A percentile compares a stretch with the other conserved stretches of the same genome.
These are phyloP conservation scores for Apantesis nais DNA, from an alignment of 2,888 invertebrate species.

Conservation along the genomic window DNA sequence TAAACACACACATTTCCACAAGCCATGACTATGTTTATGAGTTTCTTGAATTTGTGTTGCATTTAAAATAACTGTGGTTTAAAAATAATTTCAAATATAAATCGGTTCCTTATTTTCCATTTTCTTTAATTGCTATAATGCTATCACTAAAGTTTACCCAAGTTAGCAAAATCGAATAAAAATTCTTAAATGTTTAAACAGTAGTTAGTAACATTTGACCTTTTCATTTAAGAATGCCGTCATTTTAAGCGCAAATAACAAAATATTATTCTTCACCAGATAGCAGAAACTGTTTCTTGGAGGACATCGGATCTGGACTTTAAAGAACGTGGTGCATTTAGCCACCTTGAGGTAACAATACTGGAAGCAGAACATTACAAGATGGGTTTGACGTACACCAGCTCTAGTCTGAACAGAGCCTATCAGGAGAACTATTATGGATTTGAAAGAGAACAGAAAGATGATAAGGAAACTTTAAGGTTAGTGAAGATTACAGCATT, in stretches of 20 bases:
- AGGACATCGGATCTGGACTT: slow-evolving; percentile 70
- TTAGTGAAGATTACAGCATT: not conserved
- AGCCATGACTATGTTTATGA: not conserved
- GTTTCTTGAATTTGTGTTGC: not conserved
- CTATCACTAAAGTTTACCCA: not conserved
- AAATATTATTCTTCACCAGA: slow-evolving; percentile 52
- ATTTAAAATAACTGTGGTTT: not conserved
- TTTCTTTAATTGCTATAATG: not conserved
- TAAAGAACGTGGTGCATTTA: slow-evolving; percentile 76
- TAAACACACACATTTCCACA: not conserved
- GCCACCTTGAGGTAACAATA: slow-evolving; percentile 73
- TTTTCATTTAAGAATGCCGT: not conserved
- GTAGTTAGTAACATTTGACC: not conserved
- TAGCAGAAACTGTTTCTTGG: slow-evolving; percentile 75
- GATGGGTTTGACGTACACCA: slow-evolving; percentile 73
- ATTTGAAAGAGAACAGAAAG: slow-evolving; percentile 60
- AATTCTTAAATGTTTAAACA: not conserved
- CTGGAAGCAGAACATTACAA: slow-evolving; percentile 72
- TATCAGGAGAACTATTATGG: slow-evolving; percentile 67
- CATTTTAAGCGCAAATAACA: not conserved
- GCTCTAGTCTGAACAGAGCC: slow-evolving; percentile 63
- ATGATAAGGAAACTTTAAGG: slow-evolving; percentile 66
- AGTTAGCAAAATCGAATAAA: not conserved
- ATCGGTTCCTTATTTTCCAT: not conserved
- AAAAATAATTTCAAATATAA: not conserved